phyloP scores from a whole-genome alignment of 2,888 invertebrate genomes.

The Sipha maydis region DNA sequence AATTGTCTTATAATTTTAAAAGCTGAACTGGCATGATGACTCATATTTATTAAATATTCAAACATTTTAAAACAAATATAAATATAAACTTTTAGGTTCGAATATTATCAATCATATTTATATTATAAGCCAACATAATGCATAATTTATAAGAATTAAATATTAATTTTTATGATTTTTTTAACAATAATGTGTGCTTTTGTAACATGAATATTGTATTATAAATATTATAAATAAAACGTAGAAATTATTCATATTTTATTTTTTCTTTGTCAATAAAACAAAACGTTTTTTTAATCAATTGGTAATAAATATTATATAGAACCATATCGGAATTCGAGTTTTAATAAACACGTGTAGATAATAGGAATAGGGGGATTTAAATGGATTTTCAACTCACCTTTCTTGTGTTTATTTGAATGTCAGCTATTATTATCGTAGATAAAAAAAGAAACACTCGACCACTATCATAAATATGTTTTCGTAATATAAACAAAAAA shows the following conservation, averaged over 20 bases:
- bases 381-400: constrained; percentile 3
- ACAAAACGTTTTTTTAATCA: background rate
- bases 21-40: background rate
- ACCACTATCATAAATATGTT: constrained; percentile 28
- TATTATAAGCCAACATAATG: background rate
- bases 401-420: constrained; percentile 31
- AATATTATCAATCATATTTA: background rate
- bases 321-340: background rate
- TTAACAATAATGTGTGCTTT: background rate
- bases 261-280: background rate
- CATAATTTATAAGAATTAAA: background rate
- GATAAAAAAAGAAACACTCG: constrained; percentile 31
- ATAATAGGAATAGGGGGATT: background rate
- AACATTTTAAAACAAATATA: background rate
- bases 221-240: background rate
- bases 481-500: constrained; percentile 44
- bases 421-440: constrained; percentile 41
- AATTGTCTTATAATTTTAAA: background rate
- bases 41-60: background rate
- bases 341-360: background rate
- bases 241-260: background rate
- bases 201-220: background rate
- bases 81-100: background rate
- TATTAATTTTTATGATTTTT: background rate
- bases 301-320: background rate